Conservation (phyloP, 2,113 vertebrate species). For the Romanogobio albipinnatus region DNA sequence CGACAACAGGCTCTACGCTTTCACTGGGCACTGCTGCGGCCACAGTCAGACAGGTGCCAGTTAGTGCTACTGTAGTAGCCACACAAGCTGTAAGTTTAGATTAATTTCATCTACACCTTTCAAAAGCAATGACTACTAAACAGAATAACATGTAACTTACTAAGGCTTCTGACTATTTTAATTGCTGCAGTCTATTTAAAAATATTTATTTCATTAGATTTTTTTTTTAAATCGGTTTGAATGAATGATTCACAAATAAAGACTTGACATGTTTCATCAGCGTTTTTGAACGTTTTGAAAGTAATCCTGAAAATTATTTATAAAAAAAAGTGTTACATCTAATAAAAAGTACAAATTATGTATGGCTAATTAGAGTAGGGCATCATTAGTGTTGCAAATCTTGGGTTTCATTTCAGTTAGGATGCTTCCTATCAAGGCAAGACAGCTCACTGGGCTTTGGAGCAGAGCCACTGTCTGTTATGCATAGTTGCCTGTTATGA, state of each 20-base stretch:
- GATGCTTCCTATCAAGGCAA: neutral
- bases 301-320: neutral
- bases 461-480: neutral
- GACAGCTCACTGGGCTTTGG: neutral
- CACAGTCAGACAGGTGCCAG: constrained; percentile 88
- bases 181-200: no score
- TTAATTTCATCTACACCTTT: neutral
- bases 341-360: neutral
- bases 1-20: constrained; percentile 79
- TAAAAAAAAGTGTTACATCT: neutral
- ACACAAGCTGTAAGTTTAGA: constrained; percentile 86
- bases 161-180: no score
- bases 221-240: no score
- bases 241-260: no score
- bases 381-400: neutral
- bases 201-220: no score
- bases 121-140: neutral
- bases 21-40: constrained; percentile 82
- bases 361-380: neutral
- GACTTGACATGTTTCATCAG: no score
- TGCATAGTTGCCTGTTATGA: neutral
- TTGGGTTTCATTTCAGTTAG: neutral
- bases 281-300: no score
- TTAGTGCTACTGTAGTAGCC: constrained; percentile 86
- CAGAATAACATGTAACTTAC: no score